Conservation (phyloP, 2,888 invertebrate genomes). For the Eubasilissa splendida region DNA sequence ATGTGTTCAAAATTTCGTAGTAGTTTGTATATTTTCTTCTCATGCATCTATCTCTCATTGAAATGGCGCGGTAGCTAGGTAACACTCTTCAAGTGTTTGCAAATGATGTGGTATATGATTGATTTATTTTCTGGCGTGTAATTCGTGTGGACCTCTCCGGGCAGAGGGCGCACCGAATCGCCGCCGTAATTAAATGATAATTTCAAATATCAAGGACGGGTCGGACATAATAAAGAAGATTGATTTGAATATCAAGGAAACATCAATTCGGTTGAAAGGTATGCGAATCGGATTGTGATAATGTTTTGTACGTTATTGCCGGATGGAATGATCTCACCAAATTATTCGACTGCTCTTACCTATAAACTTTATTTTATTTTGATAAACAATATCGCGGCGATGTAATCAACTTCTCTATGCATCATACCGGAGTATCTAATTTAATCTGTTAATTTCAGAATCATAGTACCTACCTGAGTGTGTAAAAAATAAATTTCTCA, state of each 20-base stretch:
- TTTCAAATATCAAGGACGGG: slow-evolving; percentile 11
- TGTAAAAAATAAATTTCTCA: no score
- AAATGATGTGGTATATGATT: background rate
- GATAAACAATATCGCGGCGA: background rate
- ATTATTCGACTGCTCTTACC: slow-evolving; percentile 1
- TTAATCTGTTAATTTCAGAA: no score
- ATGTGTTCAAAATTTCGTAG: no score
- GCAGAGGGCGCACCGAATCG: background rate
- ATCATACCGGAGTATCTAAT: no score
- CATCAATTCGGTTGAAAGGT: slow-evolving; percentile 15
- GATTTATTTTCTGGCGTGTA: slow-evolving; percentile 9
- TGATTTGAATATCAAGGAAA: slow-evolving; percentile 8
- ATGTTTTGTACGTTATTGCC: background rate
- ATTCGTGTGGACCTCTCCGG: background rate
- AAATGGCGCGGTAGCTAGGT: no score
- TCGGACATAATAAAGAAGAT: background rate
- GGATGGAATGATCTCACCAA: slow-evolving; percentile 2
- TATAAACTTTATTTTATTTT: background rate
- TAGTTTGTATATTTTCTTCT: no score
- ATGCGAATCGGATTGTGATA: slow-evolving; percentile 5
- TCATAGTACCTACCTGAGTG: no score
- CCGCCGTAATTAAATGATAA: slow-evolving; percentile 4
- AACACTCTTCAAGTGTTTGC: no score
- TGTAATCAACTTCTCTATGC: background rate
- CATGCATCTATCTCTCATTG: no score